Evolutionary conservation across 2,888 invertebrate species (phyloP).

Genomic region (Acrocyrtus sp.): DNA sequence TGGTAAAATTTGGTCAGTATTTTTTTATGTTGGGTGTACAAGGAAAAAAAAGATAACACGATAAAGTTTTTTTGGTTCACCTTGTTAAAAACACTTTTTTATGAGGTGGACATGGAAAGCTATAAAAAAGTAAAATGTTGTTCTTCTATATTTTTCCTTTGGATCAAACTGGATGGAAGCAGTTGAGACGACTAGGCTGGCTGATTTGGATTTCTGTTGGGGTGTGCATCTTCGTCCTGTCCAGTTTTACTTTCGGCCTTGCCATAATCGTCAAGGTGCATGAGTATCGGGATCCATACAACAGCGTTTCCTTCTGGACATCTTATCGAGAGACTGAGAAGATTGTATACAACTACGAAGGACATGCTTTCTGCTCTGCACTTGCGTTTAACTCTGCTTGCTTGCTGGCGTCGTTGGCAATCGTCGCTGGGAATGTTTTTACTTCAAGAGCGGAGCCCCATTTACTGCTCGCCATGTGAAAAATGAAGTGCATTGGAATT

Average conservation of each 20-base stretch:
- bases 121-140: too few species aligned
- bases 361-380: conserved; percentile 45
- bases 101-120: too few species aligned
- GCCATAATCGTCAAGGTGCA: conserved; percentile 43
- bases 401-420: conserved; percentile 25
- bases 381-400: conserved; percentile 33
- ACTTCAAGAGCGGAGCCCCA: conserved; percentile 19
- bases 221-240: conserved; percentile 40
- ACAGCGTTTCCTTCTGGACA: conserved; percentile 36
- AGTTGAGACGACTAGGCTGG: conserved; percentile 26
- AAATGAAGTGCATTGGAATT: background rate
- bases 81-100: too few species aligned
- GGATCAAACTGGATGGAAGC: background rate
- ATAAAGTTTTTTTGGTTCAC: too few species aligned
- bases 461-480: conserved; percentile 31
- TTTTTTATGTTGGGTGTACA: too few species aligned
- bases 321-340: conserved; percentile 31
- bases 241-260: conserved; percentile 32
- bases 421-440: conserved; percentile 19
- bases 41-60: too few species aligned
- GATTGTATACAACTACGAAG: conserved; percentile 36
- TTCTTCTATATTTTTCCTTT: background rate
- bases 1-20: too few species aligned
- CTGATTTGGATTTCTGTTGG: conserved; percentile 33
- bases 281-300: conserved; percentile 28